These are phyloP conservation scores for Geopemphigus sp. DNA, from an alignment of 1,140 invertebrate species.

Conservation along the genomic window DNA sequence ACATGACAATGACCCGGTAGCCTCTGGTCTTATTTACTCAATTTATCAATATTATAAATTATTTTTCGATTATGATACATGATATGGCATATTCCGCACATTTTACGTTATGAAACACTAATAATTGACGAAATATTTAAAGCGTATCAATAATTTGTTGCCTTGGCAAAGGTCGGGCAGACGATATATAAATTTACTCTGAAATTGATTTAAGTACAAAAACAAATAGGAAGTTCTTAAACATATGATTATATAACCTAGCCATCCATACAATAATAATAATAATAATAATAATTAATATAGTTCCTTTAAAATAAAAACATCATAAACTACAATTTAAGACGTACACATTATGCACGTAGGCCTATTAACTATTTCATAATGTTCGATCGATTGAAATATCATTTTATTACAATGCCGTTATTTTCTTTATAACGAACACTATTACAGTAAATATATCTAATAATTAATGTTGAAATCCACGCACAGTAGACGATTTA, in stretches of 20 bases:
- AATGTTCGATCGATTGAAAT: no score
- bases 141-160: background rate
- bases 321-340: background rate
- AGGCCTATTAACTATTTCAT: no score
- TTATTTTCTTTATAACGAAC: no score
- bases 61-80: constrained; percentile 3
- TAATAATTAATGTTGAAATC: no score
- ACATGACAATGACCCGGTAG: constrained; percentile 29
- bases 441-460: no score
- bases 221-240: constrained; percentile 9
- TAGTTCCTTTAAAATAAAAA: background rate
- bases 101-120: background rate
- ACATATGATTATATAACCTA: constrained; percentile 1
- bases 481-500: no score
- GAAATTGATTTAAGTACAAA: constrained; percentile 6
- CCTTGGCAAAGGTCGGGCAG: constrained; percentile 12
- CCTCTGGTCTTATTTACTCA: constrained; percentile 4
- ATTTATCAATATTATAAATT: background rate
- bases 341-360: background rate
- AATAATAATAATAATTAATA: background rate
- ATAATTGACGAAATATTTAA: background rate
- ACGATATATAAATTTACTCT: background rate
- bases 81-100: background rate
- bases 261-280: background rate
- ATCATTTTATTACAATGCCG: no score